These are phyloP conservation scores for Thereuonema tuberculata DNA, from an alignment of 1,140 invertebrate genomes.

Conservation along the genomic window DNA sequence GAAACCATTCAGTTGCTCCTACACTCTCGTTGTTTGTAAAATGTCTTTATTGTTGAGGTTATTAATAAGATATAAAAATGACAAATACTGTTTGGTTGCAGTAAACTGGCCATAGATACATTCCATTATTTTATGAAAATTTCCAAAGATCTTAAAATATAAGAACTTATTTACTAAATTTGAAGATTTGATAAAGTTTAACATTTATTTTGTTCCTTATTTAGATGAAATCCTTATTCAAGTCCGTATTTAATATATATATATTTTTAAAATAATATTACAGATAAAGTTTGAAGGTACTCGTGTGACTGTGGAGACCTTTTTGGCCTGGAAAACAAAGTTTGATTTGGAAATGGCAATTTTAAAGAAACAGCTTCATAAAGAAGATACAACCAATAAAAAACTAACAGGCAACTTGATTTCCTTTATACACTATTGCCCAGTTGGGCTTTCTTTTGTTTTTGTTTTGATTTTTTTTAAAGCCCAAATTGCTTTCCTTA, in stretches of 20 bases:
- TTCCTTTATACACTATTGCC: constrained; percentile 9
- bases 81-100: too few relatives aligned
- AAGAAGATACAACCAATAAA: constrained; percentile 32
- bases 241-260: constrained; percentile 4
- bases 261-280: constrained; percentile 22
- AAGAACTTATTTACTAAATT: too few relatives aligned
- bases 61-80: too few relatives aligned
- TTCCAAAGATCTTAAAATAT: too few relatives aligned
- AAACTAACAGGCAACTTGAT: constrained; percentile 35
- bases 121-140: background rate
- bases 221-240: background rate
- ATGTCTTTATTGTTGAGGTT: too few relatives aligned
- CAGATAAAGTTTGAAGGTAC: constrained; percentile 93
- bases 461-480: constrained; percentile 12
- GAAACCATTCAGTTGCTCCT: too few relatives aligned
- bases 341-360: constrained; percentile 83
- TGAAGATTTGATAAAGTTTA: too few relatives aligned
- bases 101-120: too few relatives aligned
- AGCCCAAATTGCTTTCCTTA: background rate
- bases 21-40: too few relatives aligned
- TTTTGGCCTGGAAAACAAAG: constrained; percentile 81
- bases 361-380: constrained; percentile 49
- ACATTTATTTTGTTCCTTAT: too few relatives aligned
- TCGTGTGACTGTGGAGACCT: constrained; percentile 87
- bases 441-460: too few relatives aligned